Evolutionary conservation across 2,797 vertebrate genomes (phyloP).

Genomic region (Crossoptilon crossoptilon): DNA sequence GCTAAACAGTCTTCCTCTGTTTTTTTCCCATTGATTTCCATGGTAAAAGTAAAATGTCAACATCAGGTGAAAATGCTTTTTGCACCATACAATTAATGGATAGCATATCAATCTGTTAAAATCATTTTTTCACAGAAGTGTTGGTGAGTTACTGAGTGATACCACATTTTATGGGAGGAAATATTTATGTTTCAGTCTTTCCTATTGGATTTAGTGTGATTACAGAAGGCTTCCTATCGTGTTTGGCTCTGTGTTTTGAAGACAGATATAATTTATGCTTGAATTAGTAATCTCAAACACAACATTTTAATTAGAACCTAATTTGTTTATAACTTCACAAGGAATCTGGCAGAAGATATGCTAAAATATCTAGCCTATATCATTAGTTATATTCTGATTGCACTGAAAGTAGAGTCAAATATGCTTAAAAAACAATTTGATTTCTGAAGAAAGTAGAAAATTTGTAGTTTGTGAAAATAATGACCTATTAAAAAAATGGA

Average conservation of each 20-base stretch:
- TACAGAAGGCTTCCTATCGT: background rate
- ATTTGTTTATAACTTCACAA: background rate
- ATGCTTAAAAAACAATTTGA: background rate
- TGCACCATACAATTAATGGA: background rate
- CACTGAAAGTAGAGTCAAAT: too few species aligned
- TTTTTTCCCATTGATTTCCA: background rate
- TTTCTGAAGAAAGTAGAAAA: background rate
- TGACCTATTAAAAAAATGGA: background rate
- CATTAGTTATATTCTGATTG: background rate
- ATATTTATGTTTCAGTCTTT: background rate
- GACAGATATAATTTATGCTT: background rate
- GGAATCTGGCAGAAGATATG: background rate
- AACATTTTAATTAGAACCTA: background rate
- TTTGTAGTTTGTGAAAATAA: background rate
- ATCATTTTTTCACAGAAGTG: background rate
- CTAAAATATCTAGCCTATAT: background rate
- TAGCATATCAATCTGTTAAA: background rate
- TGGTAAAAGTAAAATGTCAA: background rate
- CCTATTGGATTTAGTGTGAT: background rate
- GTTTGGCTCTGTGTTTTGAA: background rate
- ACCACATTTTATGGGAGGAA: background rate
- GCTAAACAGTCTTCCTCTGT: background rate
- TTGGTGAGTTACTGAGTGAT: background rate
- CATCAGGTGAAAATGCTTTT: background rate
- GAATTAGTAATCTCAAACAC: background rate